phyloP scores from a whole-genome alignment of 2,113 vertebrate genomes.

The Sciurus niger region DNA sequence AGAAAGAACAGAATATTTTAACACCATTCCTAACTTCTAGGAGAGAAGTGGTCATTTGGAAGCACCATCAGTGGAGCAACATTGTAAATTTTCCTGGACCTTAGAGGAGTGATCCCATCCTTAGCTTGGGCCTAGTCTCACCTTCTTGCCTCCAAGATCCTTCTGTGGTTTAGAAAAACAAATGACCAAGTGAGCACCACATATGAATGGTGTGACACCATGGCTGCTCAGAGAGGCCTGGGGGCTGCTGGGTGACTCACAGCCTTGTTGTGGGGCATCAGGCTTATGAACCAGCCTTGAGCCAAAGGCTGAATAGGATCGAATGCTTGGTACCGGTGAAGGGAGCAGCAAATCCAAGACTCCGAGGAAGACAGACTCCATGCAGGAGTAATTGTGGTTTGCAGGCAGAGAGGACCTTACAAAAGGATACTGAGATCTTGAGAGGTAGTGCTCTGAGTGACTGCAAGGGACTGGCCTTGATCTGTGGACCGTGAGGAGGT shows the following conservation, averaged over 20 bases:
- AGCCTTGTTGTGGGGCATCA: background rate
- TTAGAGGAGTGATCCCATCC: no score
- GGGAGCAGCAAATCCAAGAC: background rate
- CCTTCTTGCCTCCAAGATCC: background rate
- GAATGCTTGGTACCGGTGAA: background rate
- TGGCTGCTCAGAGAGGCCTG: background rate
- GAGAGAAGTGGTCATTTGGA: no score
- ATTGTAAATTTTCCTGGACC: background rate
- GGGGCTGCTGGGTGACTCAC: background rate
- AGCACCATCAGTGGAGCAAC: background rate
- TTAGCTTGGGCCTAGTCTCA: background rate
- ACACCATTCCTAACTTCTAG: background rate
- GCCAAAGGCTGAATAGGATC: background rate
- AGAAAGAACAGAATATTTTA: background rate
- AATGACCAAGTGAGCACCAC: background rate
- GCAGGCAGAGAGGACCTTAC: background rate
- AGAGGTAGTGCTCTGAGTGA: background rate
- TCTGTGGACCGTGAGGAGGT: background rate
- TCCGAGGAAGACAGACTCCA: fast-evolving
- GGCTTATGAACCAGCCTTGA: background rate
- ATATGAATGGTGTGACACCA: fast-evolving
- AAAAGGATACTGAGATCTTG: background rate
- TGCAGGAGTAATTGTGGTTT: background rate
- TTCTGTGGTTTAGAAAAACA: constrained; percentile 23
- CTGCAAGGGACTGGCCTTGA: background rate